Conservation (phyloP, 2,888 invertebrate species). For the Pinctada fucata region DNA sequence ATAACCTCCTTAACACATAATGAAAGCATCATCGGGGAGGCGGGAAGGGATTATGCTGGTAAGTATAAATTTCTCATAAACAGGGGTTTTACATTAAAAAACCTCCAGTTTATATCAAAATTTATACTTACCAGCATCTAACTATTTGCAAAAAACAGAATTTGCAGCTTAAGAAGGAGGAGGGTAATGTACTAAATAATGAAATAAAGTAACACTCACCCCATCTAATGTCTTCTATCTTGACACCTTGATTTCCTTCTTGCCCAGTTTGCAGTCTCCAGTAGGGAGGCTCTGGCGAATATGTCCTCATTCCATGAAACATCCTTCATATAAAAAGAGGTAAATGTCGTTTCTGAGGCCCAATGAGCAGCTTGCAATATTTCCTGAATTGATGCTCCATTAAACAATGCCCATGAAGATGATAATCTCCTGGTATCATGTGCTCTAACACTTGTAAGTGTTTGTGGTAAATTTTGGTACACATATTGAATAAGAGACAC, state of each 20-base stretch:
- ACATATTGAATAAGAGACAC: not conserved
- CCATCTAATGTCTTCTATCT: not conserved
- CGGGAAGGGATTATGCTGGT: too few species aligned
- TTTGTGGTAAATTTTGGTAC: not conserved
- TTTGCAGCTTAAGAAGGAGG: slow-evolving; percentile 10
- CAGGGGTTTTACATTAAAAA: slow-evolving; percentile 19
- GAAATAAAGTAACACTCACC: not conserved
- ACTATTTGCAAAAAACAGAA: slow-evolving; percentile 12
- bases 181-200: not conserved
- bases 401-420: too few species aligned
- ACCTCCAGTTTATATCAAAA: slow-evolving; percentile 5
- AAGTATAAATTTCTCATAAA: too few species aligned
- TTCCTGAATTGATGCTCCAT: too few species aligned
- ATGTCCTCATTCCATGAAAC: not conserved
- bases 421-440: too few species aligned
- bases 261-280: not conserved
- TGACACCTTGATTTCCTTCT: not conserved
- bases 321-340: slow-evolving; percentile 12
- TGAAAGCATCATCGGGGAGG: too few species aligned
- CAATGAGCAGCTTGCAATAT: slow-evolving; percentile 16
- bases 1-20: too few species aligned
- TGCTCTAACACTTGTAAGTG: not conserved
- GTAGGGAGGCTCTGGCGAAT: slow-evolving; percentile 11
- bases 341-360: slow-evolving; percentile 6
- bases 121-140: too few species aligned